phyloP scores from a whole-genome alignment of 2,113 vertebrate genomes.

The Aepyceros melampus region DNA sequence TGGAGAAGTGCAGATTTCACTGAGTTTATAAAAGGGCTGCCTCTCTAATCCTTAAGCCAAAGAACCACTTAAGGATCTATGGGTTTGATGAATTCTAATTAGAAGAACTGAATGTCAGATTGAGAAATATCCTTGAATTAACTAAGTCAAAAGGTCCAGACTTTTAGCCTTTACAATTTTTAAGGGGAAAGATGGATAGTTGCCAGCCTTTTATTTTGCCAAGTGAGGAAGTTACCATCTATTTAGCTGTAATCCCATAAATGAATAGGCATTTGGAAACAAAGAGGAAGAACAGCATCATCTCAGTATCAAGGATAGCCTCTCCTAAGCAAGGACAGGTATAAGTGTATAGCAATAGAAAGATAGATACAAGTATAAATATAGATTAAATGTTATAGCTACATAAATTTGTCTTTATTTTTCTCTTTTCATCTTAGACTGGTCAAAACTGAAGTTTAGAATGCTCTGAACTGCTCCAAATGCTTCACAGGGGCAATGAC shows the following conservation, averaged over 20 bases:
- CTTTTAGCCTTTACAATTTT: neutral
- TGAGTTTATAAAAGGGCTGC: neutral
- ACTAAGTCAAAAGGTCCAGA: neutral
- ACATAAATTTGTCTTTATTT: neutral
- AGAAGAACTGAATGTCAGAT: neutral
- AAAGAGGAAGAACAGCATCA: neutral
- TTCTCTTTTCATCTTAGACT: neutral
- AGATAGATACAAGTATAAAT: neutral
- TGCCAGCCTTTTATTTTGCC: neutral
- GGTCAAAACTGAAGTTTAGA: neutral
- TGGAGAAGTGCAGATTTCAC: neutral
- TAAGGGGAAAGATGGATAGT: neutral
- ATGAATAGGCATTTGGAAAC: neutral
- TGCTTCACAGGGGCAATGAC: neutral
- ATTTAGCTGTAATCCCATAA: neutral
- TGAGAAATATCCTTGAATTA: slow-evolving; percentile 13
- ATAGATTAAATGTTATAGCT: neutral
- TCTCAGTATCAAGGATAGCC: neutral
- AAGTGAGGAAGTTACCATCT: neutral
- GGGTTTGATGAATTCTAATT: neutral
- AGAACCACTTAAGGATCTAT: neutral
- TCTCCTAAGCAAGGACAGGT: neutral
- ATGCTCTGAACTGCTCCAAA: neutral
- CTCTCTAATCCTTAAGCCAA: neutral
- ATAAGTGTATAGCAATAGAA: neutral